Base-by-base conservation (phyloP, 2,888 invertebrate species). In the Odontothrips loti region DNA sequence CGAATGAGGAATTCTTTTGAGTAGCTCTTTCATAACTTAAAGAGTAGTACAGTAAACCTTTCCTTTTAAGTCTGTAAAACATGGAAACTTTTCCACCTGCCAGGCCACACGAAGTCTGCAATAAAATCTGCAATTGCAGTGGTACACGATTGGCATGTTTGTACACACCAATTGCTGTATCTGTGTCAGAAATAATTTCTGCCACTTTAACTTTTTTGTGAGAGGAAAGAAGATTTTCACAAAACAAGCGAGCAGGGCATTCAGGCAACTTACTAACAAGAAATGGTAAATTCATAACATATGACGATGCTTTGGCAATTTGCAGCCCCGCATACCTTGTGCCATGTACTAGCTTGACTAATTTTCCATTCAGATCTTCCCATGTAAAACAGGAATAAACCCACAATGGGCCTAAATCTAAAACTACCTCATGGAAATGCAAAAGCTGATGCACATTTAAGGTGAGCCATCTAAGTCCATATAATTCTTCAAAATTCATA, bases 361-460 rank as follows among this genome's bases (percentile, higher is more conserved):
- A 80, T 23, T 82, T 80, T n/a, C 83, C 84, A 81, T 84, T 84
- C 10, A 84, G 23, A 80, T 82, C 81, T 80, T 84, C 84, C 79
- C 82, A 84, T 4, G 83, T 80, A 80, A 83, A 84, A 79, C 83
- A 85, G 1, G 82, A 82, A 4, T 82, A 83, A 47, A 81, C 81
- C 80, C 81, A 84, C 0, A 84, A 63, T 3, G 84, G 84, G 8
- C 84, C 84, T 43, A 84, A 82, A 68, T 82, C 47, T 43, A 29
- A 12, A 0, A 85, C 85, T 29, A 63, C 80, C 10, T 83, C 79
- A 27, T 83, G 47, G 34, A 85, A 82, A 82, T 85, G 85, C 15
- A 83, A 80, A 17, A 85, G 17, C 10, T 81, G 43, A 81, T 85
- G 84, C 3, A 84, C 20, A 82, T 84, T 85, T n/a, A 79, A 81